Evolutionary conservation across 2,888 invertebrate species (phyloP), one percentile per base, ranked within the genome.

Genomic region (Argyresthia albistria): DNA sequence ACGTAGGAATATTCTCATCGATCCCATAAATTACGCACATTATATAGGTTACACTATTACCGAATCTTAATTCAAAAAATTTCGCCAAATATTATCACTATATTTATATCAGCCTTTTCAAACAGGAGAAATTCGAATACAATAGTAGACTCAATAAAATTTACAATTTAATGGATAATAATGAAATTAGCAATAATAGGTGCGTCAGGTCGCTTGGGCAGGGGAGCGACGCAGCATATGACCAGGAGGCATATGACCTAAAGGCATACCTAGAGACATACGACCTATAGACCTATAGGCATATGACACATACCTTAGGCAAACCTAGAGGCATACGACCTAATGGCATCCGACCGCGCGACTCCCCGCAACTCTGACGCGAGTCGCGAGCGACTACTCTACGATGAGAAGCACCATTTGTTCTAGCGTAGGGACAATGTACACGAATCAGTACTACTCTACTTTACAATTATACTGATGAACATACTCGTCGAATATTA

Each of bases 401-500:
- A 87, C 81, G 69, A 76, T 71, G 79, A 81, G 82, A 86, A 86
- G 87, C 87, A 87, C 87, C 87, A 87, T 86, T 82, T 83, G 86
- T 83, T 87, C 86, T 84, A 86, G 87, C 86, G 81, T 86, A 84
- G 79, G 87, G 86, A 78, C 72, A 84, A 87, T 87, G 84, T 87
- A 87, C 87, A 87, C 74, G 69, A 73, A 37, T 81, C 77, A 69
- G 73, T 76, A 70, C 80, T 81, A 79, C 76, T 65, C 42, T 73
- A 72, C 73, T 70, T 77, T 81, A 83, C 69, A 79, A 71, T 76
- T 78, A 82, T 67, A 66, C 73, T 75, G 70, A 66, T 72, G 77
- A 81, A 70, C 73, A 70, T 75, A 78, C 67, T 73, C 73, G 74
- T 79, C 80, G 68, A 78, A 71, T 49, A 53, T 66, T 77, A 79